Base-by-base conservation (phyloP, 2,113 vertebrate species). In the Stercorarius parasiticus region DNA sequence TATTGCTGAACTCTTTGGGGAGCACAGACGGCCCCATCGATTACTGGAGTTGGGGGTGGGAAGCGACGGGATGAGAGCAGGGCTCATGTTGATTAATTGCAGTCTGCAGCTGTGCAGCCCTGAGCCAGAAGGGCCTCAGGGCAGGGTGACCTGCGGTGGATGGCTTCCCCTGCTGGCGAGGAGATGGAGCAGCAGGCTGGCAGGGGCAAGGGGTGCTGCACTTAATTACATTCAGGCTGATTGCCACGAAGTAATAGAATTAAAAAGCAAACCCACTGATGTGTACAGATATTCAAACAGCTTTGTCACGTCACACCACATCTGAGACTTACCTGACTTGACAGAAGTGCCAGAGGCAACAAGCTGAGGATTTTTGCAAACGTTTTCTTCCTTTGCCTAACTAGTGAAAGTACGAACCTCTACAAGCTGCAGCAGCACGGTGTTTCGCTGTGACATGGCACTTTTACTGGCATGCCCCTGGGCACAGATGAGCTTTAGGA, bases 11-110 rank as follows among this genome's bases (percentile, higher is more conserved):
- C 9, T 23, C 10, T 40, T 22, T 5, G 3, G 71, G 59, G 67
- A 58, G 55, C 21, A 14, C 32, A 17, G 45, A 21, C 1, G 0
- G 2, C 38, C 29, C n/a, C 3, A 22, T 40, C 0, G 5, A 15
- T 7, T 8, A 47, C 69, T 42, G 70, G 53, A 55, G 40, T 3
- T 0, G 1, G 47, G 13, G 13, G 3, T 62, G 58, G 19, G 50
- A 40, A 45, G 29, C 0, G 1, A 19, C 0, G 4, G 36, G 19
- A 34, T 40, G 2, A 4, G 52, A 76, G 47, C 38, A 50, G 17
- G 30, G 53, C 45, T 83, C 1, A 0, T 5, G 3, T 2, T 67
- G 56, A 26, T 34, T 12, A 8, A 4, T 17, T 80, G 67, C 58
- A 69, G 40, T 72, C 26, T 18, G 36, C 56, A 82, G 82, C 62